A percentile compares a stretch with the other conserved stretches of the same genome.
Evolutionary conservation across 2,797 vertebrate genomes (phyloP).

Genomic region (Oreonectes daqikongensis): DNA sequence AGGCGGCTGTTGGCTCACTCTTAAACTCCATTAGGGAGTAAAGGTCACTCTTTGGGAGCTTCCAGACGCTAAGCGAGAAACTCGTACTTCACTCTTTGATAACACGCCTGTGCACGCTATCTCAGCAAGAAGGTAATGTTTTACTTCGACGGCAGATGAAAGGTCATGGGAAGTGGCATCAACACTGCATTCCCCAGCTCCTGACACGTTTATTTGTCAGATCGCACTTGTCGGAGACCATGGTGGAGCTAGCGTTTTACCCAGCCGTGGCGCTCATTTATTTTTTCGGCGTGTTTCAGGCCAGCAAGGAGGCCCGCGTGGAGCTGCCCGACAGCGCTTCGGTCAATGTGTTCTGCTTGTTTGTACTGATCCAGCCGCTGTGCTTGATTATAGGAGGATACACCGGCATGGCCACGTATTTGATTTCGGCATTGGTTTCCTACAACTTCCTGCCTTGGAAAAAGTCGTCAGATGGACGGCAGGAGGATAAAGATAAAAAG

Average conservation of each 20-base stretch:
- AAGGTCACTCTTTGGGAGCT: conserved; percentile 43
- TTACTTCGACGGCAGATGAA: conserved; percentile 44
- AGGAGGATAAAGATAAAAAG: conserved; percentile 49
- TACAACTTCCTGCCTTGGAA: conserved; percentile 79
- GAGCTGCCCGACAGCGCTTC: conserved; percentile 76
- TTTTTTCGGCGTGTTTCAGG: conserved; percentile 77
- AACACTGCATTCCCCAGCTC: background rate
- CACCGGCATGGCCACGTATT: conserved; percentile 76
- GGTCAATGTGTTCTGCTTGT: conserved; percentile 81
- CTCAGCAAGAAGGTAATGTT: conserved; percentile 49
- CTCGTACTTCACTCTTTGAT: conserved; percentile 52
- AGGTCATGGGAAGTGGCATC: conserved; percentile 31
- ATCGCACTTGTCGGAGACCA: conserved; percentile 44
- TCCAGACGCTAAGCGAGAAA: conserved; percentile 31
- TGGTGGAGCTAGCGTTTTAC: conserved; percentile 77
- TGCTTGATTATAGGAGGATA: conserved; percentile 76
- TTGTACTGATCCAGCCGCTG: conserved; percentile 78
- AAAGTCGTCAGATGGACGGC: background rate
- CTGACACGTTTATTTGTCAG: background rate
- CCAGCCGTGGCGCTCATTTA: conserved; percentile 78
- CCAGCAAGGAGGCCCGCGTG: conserved; percentile 67
- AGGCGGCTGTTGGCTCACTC: conserved; percentile 37
- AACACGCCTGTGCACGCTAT: conserved; percentile 34
- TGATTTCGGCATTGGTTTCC: conserved; percentile 74
- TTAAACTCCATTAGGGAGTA: conserved; percentile 48